Percentiles rank a stretch among this genome's conserved stretches.
Conservation (phyloP, 2,113 vertebrate genomes). For the Stercorarius parasiticus region DNA sequence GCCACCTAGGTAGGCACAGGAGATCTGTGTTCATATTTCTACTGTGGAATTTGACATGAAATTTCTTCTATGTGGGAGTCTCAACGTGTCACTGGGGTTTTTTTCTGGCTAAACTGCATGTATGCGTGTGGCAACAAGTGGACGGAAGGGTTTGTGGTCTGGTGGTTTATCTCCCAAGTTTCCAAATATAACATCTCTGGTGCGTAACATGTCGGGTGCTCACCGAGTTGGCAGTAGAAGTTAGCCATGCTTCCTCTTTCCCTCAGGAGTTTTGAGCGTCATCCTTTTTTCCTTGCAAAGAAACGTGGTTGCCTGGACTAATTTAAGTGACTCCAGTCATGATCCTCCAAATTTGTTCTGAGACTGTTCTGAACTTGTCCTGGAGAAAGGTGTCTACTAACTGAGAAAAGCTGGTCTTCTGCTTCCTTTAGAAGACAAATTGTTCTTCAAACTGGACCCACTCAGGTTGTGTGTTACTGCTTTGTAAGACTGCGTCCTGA, state of each 20-base stretch:
- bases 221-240: background rate
- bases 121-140: background rate
- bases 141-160: background rate
- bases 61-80: background rate
- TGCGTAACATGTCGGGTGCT: background rate
- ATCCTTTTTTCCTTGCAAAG: background rate
- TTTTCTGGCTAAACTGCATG: background rate
- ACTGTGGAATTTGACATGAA: background rate
- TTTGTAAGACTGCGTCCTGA: background rate
- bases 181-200: background rate
- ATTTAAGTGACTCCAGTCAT: background rate
- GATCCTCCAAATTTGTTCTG: background rate
- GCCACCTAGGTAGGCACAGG: conserved; percentile 39
- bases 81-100: background rate
- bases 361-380: background rate
- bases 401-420: background rate
- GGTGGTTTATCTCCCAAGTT: background rate
- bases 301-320: background rate
- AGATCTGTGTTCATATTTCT: background rate
- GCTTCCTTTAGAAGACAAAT: background rate
- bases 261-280: background rate
- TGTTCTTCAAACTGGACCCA: background rate
- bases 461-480: background rate
- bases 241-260: background rate
- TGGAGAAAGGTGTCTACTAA: background rate